Base-by-base conservation (phyloP, 2,797 vertebrate genomes). In the Eremophila alpestris region DNA sequence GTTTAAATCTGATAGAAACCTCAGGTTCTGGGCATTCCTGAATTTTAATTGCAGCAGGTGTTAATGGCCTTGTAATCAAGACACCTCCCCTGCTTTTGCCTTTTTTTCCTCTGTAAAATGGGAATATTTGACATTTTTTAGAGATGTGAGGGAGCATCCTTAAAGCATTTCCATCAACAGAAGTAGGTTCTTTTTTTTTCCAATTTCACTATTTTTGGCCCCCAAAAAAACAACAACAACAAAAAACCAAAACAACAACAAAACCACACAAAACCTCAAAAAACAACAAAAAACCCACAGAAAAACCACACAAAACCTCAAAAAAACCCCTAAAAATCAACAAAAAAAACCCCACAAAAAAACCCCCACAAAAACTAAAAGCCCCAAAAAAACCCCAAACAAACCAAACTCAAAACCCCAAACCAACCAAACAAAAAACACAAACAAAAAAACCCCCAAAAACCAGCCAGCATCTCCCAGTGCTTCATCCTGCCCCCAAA, bases 101-200 rank as follows among this genome's bases (percentile, higher is more conserved):
- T 78, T 52, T 45, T 54, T 55, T 41, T 41, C 16, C 41, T 21
- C 38, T 67, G 19, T 20, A 7, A 65, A 81, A 43, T 4, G 12
- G 7, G 55, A 45, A 19, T 30, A 46, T 22, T 46, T 49, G 14
- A 30, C 21, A 34, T 23, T 34, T 52, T 70, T 71, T 71, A 22
- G 32, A 64, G 26, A 10, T 22, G 13, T 2, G 9, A 40, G n/a
- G 15, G 80, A 73, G 23, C 13, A 19, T 13, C n/a, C 40, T 51
- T 38, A 3, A 20, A 12, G 4, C 11, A 12, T 14, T 68, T n/a
- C 34, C 23, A 16, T 19, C 10, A 54, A n/a, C 8, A 55, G 9
- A 26, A 26, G 4, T 2, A 13, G 26, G 2, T 1, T 5, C 14
- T 23, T 27, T 30, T 11, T 2, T 0, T 0, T 8, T 7, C 4